Conservation (phyloP, 2,797 vertebrate genomes). For the Allobates femoralis region DNA sequence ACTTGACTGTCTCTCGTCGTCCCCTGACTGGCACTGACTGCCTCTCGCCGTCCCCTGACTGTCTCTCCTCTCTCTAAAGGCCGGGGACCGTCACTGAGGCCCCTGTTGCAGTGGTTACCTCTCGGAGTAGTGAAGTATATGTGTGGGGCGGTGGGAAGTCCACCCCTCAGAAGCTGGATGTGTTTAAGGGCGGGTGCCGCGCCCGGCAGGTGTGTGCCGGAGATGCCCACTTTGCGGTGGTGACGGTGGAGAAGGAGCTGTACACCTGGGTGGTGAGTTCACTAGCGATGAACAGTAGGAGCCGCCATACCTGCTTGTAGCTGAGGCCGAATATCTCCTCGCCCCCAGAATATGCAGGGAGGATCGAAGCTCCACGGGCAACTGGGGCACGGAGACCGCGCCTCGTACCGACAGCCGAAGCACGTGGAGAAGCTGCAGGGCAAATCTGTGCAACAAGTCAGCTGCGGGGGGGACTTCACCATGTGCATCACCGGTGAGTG, state of each 20-base stretch:
- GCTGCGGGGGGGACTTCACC: conserved; percentile 95
- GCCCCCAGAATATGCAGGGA: conserved; percentile 90
- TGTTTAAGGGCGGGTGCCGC: conserved; percentile 95
- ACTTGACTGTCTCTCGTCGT: too few species aligned
- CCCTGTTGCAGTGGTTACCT: conserved; percentile 95
- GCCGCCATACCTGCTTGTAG: background rate
- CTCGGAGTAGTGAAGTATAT: conserved; percentile 94
- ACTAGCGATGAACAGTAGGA: background rate
- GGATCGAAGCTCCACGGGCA: conserved; percentile 96
- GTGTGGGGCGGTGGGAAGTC: conserved; percentile 99
- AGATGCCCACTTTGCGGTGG: conserved; percentile 98
- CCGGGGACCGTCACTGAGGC: conserved; percentile 87
- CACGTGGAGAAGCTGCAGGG: conserved; percentile 94
- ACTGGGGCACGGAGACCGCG: conserved; percentile 94
- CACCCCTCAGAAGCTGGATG: conserved; percentile 95
- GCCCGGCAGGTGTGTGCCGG: conserved; percentile 96
- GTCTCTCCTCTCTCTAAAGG: conserved; percentile 71
- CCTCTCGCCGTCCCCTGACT: too few species aligned
- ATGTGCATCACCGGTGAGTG: conserved; percentile 92
- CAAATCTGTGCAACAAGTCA: conserved; percentile 92
- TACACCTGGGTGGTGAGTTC: conserved; percentile 98
- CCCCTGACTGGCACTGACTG: too few species aligned
- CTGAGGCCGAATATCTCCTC: conserved; percentile 11
- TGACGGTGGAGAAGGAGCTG: conserved; percentile 98
- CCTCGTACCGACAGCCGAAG: conserved; percentile 94